Percentiles rank a stretch among this genome's conserved stretches.
phyloP scores from a whole-genome alignment of 2,113 vertebrate genomes.

The Channa maculata region DNA sequence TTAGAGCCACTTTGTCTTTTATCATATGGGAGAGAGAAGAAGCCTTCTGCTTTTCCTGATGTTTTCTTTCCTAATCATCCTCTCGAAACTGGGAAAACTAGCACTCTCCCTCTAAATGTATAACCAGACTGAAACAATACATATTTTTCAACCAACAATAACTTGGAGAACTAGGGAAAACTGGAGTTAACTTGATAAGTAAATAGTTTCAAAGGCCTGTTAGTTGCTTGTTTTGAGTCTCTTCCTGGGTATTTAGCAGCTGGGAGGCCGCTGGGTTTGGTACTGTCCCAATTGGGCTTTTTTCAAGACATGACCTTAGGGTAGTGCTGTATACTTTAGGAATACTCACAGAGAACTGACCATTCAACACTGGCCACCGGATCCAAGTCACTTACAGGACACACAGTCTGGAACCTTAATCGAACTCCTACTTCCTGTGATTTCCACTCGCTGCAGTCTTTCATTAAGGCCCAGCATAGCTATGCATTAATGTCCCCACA shows the following conservation, averaged over 20 bases:
- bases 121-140: background rate
- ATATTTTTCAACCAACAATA: constrained; percentile 16
- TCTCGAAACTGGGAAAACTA: constrained; percentile 18
- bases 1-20: background rate
- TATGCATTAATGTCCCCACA: constrained; percentile 59
- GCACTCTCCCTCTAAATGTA: background rate
- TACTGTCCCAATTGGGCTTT: background rate
- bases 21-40: background rate
- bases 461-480: constrained; percentile 59
- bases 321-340: background rate
- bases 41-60: background rate
- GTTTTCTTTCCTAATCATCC: constrained; percentile 3
- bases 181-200: constrained; percentile 3
- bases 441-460: constrained; percentile 47
- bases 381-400: constrained; percentile 5
- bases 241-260: background rate
- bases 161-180: constrained; percentile 1
- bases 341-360: background rate
- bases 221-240: constrained; percentile 3
- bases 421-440: constrained; percentile 41
- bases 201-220: background rate
- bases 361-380: background rate
- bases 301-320: background rate
- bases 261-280: background rate
- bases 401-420: constrained; percentile 6